Evolutionary conservation across 2,113 vertebrate genomes (phyloP), one percentile per base, ranked within the genome.

Genomic region (Prinia subflava): DNA sequence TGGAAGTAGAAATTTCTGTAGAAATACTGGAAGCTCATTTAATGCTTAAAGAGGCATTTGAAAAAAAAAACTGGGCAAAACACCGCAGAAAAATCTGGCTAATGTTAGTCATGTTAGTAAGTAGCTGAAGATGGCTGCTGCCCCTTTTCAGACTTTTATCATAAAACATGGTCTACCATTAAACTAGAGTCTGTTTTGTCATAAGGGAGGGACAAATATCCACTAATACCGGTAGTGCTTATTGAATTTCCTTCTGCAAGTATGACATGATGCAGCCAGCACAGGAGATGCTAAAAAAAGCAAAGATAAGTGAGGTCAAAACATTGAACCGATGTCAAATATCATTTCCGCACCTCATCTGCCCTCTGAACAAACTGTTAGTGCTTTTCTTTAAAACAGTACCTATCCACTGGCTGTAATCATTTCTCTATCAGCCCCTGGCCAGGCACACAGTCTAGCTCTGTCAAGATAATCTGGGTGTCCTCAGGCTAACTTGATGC

Each of bases 211-310:
- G 7, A 86, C 49, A 78, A 86, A 65, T 71, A 93, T 7, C 31
- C 52, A 21, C 49, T 93, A 83, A 81, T 92, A 83, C 60, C 3
- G 1, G 71, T 33, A 67, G 41, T 24, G n/a, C 31, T 88, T 78
- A 94, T 75, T 94, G 83, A 92, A 94, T 94, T 92, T 95, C 60
- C 33, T 80, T 65, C 56, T 90, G 52, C 60, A 82, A 86, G 71
- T 67, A 93, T 35, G 44, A 60, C 52, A 81, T 31, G 65, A 39
- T 53, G 37, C 41, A 93, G 64, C 24, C 68, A 64, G 50, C 47
- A 68, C 71, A 78, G 71, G 57, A 22, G 0, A 81, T 49, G 52
- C 47, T 37, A 75, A 92, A 89, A 71, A 83, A 77, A 75, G 3
- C 20, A 74, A 62, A 85, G 41, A 44, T 35, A 65, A 85, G 33